Conservation (phyloP, 2,888 invertebrate species). For the Spodoptera picta region DNA sequence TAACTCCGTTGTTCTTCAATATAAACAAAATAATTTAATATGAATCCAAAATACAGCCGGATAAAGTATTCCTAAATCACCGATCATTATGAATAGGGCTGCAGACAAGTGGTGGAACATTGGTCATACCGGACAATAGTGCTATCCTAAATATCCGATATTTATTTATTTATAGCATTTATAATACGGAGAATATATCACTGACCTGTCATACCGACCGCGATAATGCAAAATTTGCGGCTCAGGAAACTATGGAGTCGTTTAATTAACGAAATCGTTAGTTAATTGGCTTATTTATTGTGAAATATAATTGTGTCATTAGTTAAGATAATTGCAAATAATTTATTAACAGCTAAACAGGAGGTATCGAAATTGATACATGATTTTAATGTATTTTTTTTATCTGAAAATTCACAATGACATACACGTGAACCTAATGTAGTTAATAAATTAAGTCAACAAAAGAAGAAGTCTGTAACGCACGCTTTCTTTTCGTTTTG, state of each 20-base stretch:
- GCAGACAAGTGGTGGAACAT: constrained; percentile 72
- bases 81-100: constrained; percentile 60
- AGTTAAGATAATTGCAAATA: no score
- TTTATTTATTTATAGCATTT: constrained; percentile 88
- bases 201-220: constrained; percentile 83
- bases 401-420: no score
- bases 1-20: no score
- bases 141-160: constrained; percentile 86
- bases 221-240: constrained; percentile 87
- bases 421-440: no score
- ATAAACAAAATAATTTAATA: no score
- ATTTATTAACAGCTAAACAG: no score
- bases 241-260: constrained; percentile 66
- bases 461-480: no score
- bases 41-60: no score
- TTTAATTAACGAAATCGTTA: constrained; percentile 29
- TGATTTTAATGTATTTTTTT: no score
- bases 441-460: no score
- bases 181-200: constrained; percentile 88
- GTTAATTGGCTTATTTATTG: constrained; percentile 10
- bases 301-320: not conserved
- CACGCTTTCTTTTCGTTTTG: no score
- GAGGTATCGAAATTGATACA: no score
- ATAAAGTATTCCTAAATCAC: constrained; percentile 53
- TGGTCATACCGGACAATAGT: constrained; percentile 80